Conservation (phyloP, 2,888 invertebrate species). For the Synergus umbraculus region DNA sequence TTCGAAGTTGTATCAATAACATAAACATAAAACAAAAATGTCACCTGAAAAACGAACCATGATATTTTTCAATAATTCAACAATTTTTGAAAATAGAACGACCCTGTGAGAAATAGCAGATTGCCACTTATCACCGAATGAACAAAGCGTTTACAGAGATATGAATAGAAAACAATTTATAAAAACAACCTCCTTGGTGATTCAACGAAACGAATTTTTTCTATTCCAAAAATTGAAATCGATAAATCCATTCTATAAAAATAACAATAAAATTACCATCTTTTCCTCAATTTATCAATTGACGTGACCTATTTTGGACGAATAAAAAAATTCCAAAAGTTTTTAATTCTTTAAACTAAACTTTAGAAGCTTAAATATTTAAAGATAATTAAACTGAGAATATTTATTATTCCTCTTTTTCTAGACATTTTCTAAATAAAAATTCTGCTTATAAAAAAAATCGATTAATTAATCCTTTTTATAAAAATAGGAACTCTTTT, state of each 20-base stretch:
- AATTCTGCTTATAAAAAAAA: not conserved
- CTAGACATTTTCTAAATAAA: not conserved
- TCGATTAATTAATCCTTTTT: not conserved
- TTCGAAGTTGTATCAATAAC: not conserved
- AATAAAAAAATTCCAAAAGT: not conserved
- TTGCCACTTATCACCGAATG: not conserved
- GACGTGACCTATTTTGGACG: not conserved
- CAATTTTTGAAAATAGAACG: not conserved
- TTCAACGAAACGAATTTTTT: not conserved
- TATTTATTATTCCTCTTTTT: too few species aligned
- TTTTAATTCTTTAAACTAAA: too few species aligned
- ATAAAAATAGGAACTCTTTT: conserved; percentile 5
- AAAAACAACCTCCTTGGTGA: not conserved
- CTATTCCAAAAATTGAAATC: not conserved
- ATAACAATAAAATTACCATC: not conserved
- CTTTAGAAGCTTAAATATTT: too few species aligned
- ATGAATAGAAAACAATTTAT: not conserved
- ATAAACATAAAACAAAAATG: not conserved
- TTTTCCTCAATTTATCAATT: not conserved
- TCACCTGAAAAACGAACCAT: not conserved
- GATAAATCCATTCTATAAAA: not conserved
- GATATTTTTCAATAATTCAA: not conserved
- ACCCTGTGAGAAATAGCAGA: not conserved
- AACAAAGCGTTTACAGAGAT: not conserved
- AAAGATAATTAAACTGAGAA: too few species aligned